Evolutionary conservation across 1,140 invertebrate genomes (phyloP).

Genomic region (Branchinecta lindahli): DNA sequence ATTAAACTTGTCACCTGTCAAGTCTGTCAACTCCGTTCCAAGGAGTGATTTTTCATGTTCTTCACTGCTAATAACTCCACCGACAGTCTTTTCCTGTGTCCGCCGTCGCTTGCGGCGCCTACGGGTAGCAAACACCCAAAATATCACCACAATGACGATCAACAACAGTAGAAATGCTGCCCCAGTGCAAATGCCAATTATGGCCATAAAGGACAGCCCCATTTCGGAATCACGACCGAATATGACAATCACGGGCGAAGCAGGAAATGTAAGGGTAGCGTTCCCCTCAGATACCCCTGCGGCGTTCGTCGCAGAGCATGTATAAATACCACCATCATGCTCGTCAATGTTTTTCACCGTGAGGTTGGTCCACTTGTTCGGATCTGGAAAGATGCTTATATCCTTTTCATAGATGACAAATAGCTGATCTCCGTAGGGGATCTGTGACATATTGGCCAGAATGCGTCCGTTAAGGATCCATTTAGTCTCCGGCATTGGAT

Average conservation of each 20-base stretch:
- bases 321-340: constrained; percentile 67
- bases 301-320: constrained; percentile 55
- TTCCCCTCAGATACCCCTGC: constrained; percentile 51
- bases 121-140: constrained; percentile 25
- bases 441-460: constrained; percentile 39
- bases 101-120: constrained; percentile 17
- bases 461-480: constrained; percentile 56
- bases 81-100: constrained; percentile 14
- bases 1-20: constrained; percentile 39
- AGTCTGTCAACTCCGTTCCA: constrained; percentile 55
- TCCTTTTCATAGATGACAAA: constrained; percentile 27
- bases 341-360: constrained; percentile 50
- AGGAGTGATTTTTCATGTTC: constrained; percentile 69
- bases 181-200: constrained; percentile 13
- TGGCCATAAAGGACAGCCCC: constrained; percentile 4
- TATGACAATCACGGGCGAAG: constrained; percentile 33
- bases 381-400: constrained; percentile 17
- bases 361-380: constrained; percentile 52
- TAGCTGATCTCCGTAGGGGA: constrained; percentile 26
- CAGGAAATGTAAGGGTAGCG: constrained; percentile 50
- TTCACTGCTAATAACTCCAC: constrained; percentile 44
- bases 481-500: constrained; percentile 61
- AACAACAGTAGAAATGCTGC: constrained; percentile 22
- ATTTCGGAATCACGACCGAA: constrained; percentile 15
- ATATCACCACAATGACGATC: constrained; percentile 24